Evolutionary conservation across 2,113 vertebrate genomes (phyloP).

Genomic region (Isichthys henryi): DNA sequence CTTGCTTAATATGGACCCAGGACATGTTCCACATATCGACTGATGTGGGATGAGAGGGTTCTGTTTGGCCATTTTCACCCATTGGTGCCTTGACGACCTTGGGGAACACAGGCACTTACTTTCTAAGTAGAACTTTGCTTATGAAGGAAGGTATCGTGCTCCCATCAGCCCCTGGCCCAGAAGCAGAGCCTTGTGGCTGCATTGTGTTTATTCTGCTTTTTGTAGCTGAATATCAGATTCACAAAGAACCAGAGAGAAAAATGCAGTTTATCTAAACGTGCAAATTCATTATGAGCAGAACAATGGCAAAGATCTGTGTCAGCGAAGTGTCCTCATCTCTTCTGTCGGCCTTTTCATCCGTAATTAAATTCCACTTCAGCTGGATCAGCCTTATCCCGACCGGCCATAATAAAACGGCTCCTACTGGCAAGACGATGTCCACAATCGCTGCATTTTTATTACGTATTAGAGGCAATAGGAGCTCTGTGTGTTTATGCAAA

Average conservation of each 20-base stretch:
- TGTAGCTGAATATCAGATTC: neutral
- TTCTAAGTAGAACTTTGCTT: neutral
- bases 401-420: neutral
- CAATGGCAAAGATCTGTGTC: neutral
- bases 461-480: neutral
- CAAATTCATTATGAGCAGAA: neutral
- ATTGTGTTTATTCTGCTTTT: neutral
- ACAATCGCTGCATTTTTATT: neutral
- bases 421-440: neutral
- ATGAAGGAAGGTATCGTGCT: neutral
- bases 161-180: neutral
- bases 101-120: neutral
- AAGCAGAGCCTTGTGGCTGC: neutral
- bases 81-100: neutral
- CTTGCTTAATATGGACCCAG: neutral
- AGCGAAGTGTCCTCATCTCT: neutral
- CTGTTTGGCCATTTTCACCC: neutral
- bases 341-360: neutral
- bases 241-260: neutral
- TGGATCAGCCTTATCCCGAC: neutral
- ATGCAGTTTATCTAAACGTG: neutral
- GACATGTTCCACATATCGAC: neutral
- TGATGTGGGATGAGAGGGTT: neutral
- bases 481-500: conserved; percentile 5
- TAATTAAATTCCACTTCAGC: conserved; percentile 5